phyloP scores from a whole-genome alignment of 2,113 vertebrate species.

The Salvelinus namaycush region DNA sequence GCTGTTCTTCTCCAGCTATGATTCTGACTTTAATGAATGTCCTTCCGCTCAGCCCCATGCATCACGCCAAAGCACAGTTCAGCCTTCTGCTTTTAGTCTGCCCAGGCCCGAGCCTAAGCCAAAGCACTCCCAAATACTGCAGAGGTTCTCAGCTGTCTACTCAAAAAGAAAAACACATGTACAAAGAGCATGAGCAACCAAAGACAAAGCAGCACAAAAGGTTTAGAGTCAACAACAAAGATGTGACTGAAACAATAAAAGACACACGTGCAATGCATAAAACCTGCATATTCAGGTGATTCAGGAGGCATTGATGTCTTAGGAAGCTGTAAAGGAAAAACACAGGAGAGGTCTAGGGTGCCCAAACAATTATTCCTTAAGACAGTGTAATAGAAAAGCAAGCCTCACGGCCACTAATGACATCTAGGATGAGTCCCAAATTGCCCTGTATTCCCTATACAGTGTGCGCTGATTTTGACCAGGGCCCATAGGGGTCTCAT shows the following conservation, averaged over 20 bases:
- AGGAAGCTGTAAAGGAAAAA: conserved; percentile 45
- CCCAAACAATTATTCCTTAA: conserved; percentile 43
- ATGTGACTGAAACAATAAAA: conserved; percentile 15
- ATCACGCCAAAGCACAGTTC: conserved; percentile 46
- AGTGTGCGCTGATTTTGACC: background rate
- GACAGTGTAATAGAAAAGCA: conserved; percentile 24
- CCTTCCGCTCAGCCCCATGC: conserved; percentile 28
- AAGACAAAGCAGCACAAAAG: background rate
- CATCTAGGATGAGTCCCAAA: background rate
- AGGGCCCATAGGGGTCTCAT: conserved; percentile 7
- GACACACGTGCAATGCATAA: no score
- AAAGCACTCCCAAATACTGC: conserved; percentile 50
- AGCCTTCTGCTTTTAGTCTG: conserved; percentile 49
- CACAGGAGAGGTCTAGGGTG: conserved; percentile 6
- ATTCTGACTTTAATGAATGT: conserved; percentile 55
- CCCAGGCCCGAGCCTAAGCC: background rate
- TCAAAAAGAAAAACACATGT: conserved; percentile 36
- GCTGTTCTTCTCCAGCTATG: conserved; percentile 15
- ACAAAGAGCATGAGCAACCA: background rate
- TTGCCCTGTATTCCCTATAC: background rate
- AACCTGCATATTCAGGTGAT: background rate
- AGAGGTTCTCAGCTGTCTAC: conserved; percentile 48
- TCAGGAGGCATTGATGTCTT: conserved; percentile 51
- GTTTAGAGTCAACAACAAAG: conserved; percentile 19
- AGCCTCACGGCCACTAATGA: conserved; percentile 16